Evolutionary conservation across 2,113 vertebrate species (phyloP).

Genomic region (Pomatostomus ruficeps): DNA sequence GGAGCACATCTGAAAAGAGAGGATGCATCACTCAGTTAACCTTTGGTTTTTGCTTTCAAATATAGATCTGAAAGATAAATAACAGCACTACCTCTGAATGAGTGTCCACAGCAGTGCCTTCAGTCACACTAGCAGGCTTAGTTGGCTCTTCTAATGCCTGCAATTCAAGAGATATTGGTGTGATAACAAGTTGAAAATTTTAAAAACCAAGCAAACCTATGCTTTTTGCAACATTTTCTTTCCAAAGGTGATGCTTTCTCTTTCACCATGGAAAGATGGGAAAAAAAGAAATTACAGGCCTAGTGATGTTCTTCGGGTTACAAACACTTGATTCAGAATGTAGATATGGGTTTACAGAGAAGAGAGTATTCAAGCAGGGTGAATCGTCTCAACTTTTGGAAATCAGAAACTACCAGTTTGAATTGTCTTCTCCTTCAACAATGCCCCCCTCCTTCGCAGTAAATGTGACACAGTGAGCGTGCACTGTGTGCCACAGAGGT

Average conservation of each 20-base stretch:
- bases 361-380: not conserved
- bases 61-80: not conserved
- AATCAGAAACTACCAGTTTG: not conserved
- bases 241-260: not conserved
- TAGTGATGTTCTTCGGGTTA: not conserved
- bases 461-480: rapidly evolving
- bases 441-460: rapidly evolving
- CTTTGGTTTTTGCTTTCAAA: not conserved
- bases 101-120: conserved; percentile 64
- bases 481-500: rapidly evolving
- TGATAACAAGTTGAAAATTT: not conserved
- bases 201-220: not conserved
- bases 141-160: conserved; percentile 80
- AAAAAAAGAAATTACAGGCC: not conserved
- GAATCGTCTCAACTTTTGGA: not conserved
- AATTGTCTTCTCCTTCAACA: not conserved
- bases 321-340: not conserved
- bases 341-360: not conserved
- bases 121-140: conserved; percentile 2
- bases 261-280: not conserved
- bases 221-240: not conserved
- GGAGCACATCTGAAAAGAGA: conserved; percentile 80
- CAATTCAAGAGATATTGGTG: conserved; percentile 28
- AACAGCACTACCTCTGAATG: conserved; percentile 75
- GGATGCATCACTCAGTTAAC: conserved; percentile 21